Evolutionary conservation across 1,140 invertebrate species (phyloP), one percentile per base, ranked within the genome.

Genomic region (Pseudomyrmex pallidus): DNA sequence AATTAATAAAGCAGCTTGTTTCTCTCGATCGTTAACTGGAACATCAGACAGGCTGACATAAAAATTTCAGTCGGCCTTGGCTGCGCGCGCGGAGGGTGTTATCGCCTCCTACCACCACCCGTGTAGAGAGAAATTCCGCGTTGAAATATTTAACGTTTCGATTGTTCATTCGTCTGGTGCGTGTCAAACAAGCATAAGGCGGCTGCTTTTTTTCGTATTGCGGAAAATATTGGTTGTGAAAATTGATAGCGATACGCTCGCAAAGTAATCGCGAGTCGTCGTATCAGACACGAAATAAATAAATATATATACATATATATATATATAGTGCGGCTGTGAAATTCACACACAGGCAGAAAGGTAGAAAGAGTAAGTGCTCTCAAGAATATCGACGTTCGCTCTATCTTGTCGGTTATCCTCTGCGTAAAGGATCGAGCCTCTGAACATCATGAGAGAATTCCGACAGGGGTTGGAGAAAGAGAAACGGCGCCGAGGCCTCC

Each of bases 311-410:
- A 25, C 3, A 25, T 35, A 7, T 48, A 25, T 25, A 59, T 20
- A 25, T 25, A 25, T 25, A 25, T 25, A 25, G 10, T 35, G 46
- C 72, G 13, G 15, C 15, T 48, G 17, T 63, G 35, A 56, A 74
- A 87, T 84, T 52, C 35, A 44, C 46, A 52, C 22, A 48, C n/a
- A 73, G 20, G 22, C 66, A 59, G 76, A 83, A 84, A 64, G 85
- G 56, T 20, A 48, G 68, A 57, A 72, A 66, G 59, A 15, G 35
- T 48, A 80, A 78, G 76, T 61, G 52, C 48, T 46, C 61, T 82
- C 83, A 70, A 84, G 63, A 44, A 77, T 85, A 84, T 80, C 74
- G 72, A 88, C 82, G 57, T 85, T 67, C 50, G 54, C 62, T 77
- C 59, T 70, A 61, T 56, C 74, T 77, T 59, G 59, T 50, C 48